phyloP scores from a whole-genome alignment of 2,888 invertebrate genomes.

The Hypselothyrea guttata region DNA sequence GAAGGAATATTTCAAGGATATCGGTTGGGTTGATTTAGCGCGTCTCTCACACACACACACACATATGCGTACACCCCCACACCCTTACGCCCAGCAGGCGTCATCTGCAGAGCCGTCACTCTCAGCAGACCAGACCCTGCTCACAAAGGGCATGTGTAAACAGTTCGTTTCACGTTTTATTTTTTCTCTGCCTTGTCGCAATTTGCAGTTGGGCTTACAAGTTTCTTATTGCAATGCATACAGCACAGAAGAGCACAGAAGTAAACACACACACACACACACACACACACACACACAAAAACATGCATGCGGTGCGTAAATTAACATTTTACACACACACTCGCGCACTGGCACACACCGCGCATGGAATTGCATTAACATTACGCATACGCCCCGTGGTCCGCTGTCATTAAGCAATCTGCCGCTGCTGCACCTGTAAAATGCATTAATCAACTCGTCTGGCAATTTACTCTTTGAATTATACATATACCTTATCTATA shows the following conservation, averaged over 20 bases:
- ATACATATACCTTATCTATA: slow-evolving; percentile 2
- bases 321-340: slow-evolving; percentile 47
- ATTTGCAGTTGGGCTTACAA: slow-evolving; percentile 56
- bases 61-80: slow-evolving; percentile 6
- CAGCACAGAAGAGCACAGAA: slow-evolving; percentile 2
- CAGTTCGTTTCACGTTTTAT: slow-evolving; percentile 24
- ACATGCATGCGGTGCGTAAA: slow-evolving; percentile 24
- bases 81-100: slow-evolving; percentile 33
- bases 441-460: slow-evolving; percentile 68
- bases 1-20: slow-evolving; percentile 37
- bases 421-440: slow-evolving; percentile 46
- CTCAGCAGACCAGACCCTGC: background rate
- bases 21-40: slow-evolving; percentile 53
- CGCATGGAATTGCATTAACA: slow-evolving; percentile 63
- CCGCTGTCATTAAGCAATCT: slow-evolving; percentile 65
- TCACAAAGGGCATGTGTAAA: slow-evolving; percentile 51
- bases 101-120: slow-evolving; percentile 32
- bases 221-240: slow-evolving; percentile 66
- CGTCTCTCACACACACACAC: slow-evolving; percentile 4
- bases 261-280: background rate
- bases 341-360: slow-evolving; percentile 7
- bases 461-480: slow-evolving; percentile 54
- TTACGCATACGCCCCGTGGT: slow-evolving; percentile 55
- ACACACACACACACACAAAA: background rate
- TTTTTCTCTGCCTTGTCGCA: slow-evolving; percentile 26